A percentile compares a stretch with the other conserved stretches of the same genome.
These are phyloP conservation scores for Catharus minimus DNA, from an alignment of 2,113 vertebrate genomes.

Conservation along the genomic window DNA sequence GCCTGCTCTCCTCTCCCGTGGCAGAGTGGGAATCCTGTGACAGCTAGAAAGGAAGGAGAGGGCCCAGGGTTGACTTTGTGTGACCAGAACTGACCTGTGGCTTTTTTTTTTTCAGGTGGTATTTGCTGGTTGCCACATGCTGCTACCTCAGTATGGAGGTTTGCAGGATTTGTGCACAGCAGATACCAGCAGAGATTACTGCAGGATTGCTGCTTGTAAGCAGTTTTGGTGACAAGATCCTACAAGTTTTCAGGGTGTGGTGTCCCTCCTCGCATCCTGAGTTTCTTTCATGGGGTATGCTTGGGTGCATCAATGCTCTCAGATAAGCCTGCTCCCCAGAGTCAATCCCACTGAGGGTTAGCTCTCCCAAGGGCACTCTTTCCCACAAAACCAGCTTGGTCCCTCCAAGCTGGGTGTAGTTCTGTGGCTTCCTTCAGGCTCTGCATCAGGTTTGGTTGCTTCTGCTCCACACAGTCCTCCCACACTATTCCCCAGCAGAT, in stretches of 20 bases:
- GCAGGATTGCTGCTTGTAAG: background rate
- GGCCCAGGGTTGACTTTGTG: background rate
- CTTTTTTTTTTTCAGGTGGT: background rate
- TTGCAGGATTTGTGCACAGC: background rate
- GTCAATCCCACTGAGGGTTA: background rate
- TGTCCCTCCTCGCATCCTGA: background rate
- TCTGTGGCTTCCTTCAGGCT: background rate
- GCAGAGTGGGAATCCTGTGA: background rate
- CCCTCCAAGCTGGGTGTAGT: background rate
- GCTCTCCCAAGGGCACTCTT: background rate
- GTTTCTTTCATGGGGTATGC: background rate
- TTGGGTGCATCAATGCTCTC: accelerated
- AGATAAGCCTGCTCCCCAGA: background rate
- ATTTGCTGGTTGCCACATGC: background rate
- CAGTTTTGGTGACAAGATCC: background rate
- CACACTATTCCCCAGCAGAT: background rate
- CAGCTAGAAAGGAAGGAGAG: background rate
- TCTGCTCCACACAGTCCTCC: background rate
- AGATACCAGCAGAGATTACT: background rate
- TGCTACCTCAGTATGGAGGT: background rate
- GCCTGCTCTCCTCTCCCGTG: background rate
- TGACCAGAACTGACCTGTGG: background rate
- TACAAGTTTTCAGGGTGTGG: background rate
- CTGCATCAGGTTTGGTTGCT: background rate
- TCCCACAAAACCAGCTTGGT: background rate